Evolutionary conservation across 1,140 invertebrate species (phyloP), one percentile per base, ranked within the genome.

Genomic region (Aphis gossypii): DNA sequence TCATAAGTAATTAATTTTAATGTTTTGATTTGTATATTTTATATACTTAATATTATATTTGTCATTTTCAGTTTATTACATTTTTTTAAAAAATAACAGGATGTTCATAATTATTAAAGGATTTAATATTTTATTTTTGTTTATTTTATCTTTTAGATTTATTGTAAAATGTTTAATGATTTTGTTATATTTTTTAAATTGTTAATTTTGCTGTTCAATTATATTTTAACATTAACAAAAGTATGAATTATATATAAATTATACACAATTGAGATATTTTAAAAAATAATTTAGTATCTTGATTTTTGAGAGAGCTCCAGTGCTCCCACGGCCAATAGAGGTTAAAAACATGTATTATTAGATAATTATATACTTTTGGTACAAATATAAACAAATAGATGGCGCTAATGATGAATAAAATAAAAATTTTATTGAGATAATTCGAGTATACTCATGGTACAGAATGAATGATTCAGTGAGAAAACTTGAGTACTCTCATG

Each of bases 231-330:
- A 87, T 87, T 87, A 46, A 87, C 84, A 48, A 87, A 82, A 46
- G 84, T 87, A 87, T 87, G 84, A 30, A 87, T 46, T 46, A 87
- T 87, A 30, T 87, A 46, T 87, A 87, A 87, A 87, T 48, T 87
- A 48, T 87, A 87, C 21, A 87, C 41, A 87, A 21, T 48, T 87
- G 46, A 87, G 84, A 87, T 87, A 87, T 87, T 87, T 54, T 6
- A 56, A 56, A 56, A 56, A 56, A 56, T 25, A 56, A 25, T 56
- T 88, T 88, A 88, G 9, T 88, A 48, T 88, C 86, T 88, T 88
- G 86, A 88, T 88, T 88, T 88, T 88, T 88, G 86, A 88, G 21
- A 88, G 86, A 51, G 86, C 86, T 88, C 86, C 86, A 88, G 84
- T 87, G 84, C 23, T 46, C 84, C 44, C 84, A 87, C 84, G 14